Conservation (phyloP, 2,113 vertebrate species). For the Ramphastos sulfuratus region DNA sequence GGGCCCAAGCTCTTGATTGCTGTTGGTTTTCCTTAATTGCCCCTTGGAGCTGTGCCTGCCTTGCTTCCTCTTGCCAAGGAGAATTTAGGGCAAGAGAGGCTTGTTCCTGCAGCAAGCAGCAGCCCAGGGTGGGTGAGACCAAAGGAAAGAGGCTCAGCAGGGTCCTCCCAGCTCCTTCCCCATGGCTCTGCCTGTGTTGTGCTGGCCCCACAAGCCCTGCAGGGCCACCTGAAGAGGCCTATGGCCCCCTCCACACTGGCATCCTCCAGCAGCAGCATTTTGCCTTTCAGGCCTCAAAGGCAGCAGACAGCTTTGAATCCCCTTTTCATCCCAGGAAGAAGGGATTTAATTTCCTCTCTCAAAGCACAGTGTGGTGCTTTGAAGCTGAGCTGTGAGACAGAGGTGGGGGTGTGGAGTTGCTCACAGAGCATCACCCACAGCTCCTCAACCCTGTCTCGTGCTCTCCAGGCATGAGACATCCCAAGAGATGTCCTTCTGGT, state of each 20-base stretch:
- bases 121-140: not conserved
- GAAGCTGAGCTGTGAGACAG: not conserved
- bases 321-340: not conserved
- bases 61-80: not conserved
- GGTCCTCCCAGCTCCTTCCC: not conserved
- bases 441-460: not conserved
- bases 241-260: not conserved
- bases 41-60: not conserved
- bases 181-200: rapidly evolving
- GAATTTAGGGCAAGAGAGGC: not conserved
- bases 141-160: not conserved
- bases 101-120: not conserved
- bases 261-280: not conserved
- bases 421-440: not conserved
- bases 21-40: not conserved
- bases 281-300: not conserved
- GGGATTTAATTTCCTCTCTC: not conserved
- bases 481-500: not conserved
- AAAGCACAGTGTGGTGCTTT: not conserved
- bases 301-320: not conserved
- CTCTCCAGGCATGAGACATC: not conserved
- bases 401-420: not conserved
- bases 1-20: not conserved
- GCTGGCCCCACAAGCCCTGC: not conserved
- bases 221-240: rapidly evolving